Percentiles rank a stretch among this genome's conserved stretches.
phyloP scores from a whole-genome alignment of 2,113 vertebrate species.

The Eulemur rufifrons region DNA sequence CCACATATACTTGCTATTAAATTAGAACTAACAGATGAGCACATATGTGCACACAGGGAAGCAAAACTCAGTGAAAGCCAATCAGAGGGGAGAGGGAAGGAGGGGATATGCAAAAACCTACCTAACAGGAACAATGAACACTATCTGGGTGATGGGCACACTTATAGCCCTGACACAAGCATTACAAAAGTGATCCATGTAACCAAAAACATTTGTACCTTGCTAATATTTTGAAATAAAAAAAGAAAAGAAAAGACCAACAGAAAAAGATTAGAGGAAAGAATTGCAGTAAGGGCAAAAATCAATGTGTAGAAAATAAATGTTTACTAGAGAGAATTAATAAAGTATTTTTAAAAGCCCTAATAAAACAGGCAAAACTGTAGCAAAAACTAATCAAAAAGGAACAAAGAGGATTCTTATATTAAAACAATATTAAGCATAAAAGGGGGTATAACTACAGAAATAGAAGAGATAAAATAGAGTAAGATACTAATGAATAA shows the following conservation, averaged over 20 bases:
- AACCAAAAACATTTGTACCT: too few relatives aligned
- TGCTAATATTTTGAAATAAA: background rate
- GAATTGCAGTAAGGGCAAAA: background rate
- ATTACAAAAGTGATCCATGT: too few relatives aligned
- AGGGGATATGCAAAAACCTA: too few relatives aligned
- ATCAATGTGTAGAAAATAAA: background rate
- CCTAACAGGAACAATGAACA: too few relatives aligned
- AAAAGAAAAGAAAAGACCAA: background rate
- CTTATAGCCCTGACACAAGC: too few relatives aligned
- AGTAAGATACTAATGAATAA: background rate
- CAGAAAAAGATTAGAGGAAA: background rate
- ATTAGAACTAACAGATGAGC: too few relatives aligned
- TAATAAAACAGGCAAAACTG: background rate
- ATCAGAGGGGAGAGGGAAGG: too few relatives aligned
- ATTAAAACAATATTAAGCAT: background rate
- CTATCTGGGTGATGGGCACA: too few relatives aligned
- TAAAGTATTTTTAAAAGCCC: background rate
- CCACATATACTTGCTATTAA: too few relatives aligned
- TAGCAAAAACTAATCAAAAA: background rate
- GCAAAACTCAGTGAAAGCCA: too few relatives aligned
- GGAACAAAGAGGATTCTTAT: background rate
- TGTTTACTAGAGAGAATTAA: background rate
- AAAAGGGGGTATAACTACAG: background rate
- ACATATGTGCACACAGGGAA: too few relatives aligned
- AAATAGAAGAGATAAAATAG: background rate